Base-by-base conservation (phyloP, 2,113 vertebrate genomes). In the Microtus oregoni region DNA sequence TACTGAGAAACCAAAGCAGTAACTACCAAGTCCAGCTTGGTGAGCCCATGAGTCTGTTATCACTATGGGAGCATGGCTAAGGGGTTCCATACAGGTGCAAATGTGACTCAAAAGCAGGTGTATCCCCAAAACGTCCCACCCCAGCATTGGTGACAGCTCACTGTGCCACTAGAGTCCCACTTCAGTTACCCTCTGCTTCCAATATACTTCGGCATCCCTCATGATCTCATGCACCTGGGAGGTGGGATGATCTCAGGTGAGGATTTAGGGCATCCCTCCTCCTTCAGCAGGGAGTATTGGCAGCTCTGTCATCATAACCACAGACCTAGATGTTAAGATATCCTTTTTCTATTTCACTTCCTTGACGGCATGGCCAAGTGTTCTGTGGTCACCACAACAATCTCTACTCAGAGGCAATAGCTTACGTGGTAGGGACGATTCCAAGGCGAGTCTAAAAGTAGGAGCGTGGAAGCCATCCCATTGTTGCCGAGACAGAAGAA, bases 371-470 rank as follows among this genome's bases (percentile, higher is more conserved):
- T 30, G 17, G 30, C 41, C 19, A 35, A 35, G 30, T 22, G 35
- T 50, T 78, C 32, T 81, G 30, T 35, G 1, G 11, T 58, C 12
- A 82, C 14, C 61, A 19, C 24, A 30, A 9, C 82, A 15, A 32
- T 61, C 61, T 86, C 41, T 50, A 10, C 44, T 86, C 85, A 44
- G n/a, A 28, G 38, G 26, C 65, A 65, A 32, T 44, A 86, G 19
- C 44, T 50, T 52, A 3, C 9, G 30, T 8, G 8, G 14, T 17
- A 19, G 41, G 19, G 41, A n/a, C 14, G 70, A 97, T 65, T 12
- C n/a, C 44, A 90, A 92, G 7, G 61, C 55, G 52, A 89, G 30
- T 30, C 26, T 92, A 44, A 97, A 95, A 81, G 76, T 2, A 58
- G 26, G 81, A 92, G 35, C 86, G 11, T 24, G 24, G 86, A 63